A percentile compares a stretch with the other conserved stretches of the same genome.
Conservation (phyloP, 2,888 invertebrate genomes). For the Cistogaster globosa region DNA sequence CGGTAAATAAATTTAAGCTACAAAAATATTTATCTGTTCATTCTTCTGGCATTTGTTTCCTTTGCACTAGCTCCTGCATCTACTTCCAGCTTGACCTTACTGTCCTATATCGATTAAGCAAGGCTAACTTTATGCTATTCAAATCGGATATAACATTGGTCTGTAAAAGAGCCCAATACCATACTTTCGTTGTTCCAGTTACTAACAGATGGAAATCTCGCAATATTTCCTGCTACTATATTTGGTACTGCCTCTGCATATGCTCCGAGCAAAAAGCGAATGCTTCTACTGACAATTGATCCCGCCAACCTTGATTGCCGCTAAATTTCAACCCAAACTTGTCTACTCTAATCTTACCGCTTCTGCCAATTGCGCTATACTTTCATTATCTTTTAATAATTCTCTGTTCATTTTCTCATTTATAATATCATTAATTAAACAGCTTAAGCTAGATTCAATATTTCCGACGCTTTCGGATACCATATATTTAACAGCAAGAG, state of each 20-base stretch:
- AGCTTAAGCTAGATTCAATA: neutral
- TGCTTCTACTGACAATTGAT: neutral
- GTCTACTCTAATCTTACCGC: neutral
- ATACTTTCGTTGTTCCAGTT: neutral
- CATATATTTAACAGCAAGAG: neutral
- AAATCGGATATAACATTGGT: neutral
- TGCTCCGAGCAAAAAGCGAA: slow-evolving; percentile 10
- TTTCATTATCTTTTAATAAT: neutral
- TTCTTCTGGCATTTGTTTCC: slow-evolving; percentile 32
- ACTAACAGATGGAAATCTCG: slow-evolving; percentile 18
- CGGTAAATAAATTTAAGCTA: neutral
- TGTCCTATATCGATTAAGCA: slow-evolving; percentile 4
- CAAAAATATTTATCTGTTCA: slow-evolving; percentile 24
- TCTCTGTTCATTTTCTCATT: neutral
- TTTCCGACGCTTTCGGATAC: neutral
- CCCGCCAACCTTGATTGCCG: neutral
- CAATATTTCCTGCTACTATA: slow-evolving; percentile 10
- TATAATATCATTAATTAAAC: too few relatives aligned
- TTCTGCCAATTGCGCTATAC: neutral
- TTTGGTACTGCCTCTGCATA: slow-evolving; percentile 6
- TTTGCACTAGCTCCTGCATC: slow-evolving; percentile 33
- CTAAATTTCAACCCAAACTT: too few relatives aligned
- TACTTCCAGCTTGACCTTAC: neutral
- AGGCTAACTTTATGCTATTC: too few relatives aligned
- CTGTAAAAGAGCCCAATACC: too few relatives aligned